Evolutionary conservation across 2,888 invertebrate species (phyloP).

Genomic region (Andrena dorsata): DNA sequence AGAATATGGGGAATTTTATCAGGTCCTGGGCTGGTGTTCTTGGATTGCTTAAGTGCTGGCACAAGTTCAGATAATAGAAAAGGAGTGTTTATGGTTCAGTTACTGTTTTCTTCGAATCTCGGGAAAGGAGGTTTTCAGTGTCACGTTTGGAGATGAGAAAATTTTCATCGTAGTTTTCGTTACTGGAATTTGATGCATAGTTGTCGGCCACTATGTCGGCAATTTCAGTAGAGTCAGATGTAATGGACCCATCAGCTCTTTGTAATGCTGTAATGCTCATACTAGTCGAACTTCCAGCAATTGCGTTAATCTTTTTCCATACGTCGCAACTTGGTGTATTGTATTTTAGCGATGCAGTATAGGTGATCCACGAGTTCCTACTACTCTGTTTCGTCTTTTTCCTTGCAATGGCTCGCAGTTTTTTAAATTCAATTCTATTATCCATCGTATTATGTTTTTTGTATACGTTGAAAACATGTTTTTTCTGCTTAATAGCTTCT

Average conservation of each 20-base stretch:
- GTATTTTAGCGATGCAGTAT: constrained; percentile 25
- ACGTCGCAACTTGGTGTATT: constrained; percentile 2
- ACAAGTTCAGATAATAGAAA: background rate
- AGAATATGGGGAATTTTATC: constrained; percentile 58
- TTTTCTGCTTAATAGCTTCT: constrained; percentile 26
- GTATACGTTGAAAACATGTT: constrained; percentile 52
- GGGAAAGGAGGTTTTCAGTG: background rate
- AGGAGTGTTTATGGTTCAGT: background rate
- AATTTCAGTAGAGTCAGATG: constrained; percentile 12
- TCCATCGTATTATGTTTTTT: constrained; percentile 44
- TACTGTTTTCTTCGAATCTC: background rate
- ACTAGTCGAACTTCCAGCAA: constrained; percentile 5
- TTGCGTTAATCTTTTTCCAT: constrained; percentile 52
- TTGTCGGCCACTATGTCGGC: constrained; percentile 27
- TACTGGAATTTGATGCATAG: constrained; percentile 54
- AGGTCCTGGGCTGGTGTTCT: constrained; percentile 52
- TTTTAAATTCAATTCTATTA: constrained; percentile 53
- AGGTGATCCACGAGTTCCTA: constrained; percentile 43
- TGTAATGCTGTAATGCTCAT: background rate
- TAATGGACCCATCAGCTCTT: constrained; percentile 8
- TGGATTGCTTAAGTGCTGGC: background rate
- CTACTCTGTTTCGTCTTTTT: constrained; percentile 49
- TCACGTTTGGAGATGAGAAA: constrained; percentile 29
- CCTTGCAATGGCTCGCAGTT: constrained; percentile 48
- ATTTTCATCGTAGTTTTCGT: constrained; percentile 26